A percentile compares a stretch with the other conserved stretches of the same genome.
These are phyloP conservation scores for Riparia riparia DNA, from an alignment of 2,113 vertebrate species.

Conservation along the genomic window DNA sequence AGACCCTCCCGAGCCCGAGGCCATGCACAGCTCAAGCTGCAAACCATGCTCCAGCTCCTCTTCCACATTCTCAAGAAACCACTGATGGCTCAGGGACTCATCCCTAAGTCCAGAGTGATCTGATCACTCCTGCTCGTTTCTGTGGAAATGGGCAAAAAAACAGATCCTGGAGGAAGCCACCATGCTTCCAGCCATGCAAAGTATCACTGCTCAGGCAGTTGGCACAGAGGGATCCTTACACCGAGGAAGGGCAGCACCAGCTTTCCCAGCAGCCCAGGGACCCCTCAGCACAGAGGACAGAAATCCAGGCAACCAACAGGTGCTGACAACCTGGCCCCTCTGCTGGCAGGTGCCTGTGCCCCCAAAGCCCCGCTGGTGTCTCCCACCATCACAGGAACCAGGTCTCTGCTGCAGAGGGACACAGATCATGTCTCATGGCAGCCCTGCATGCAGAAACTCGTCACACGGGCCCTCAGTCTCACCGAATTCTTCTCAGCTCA, in stretches of 20 bases:
- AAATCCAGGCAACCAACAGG: neutral
- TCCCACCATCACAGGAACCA: neutral
- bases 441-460: neutral
- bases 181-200: fast-evolving
- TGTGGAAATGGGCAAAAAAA: neutral
- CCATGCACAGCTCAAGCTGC: neutral
- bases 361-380: neutral
- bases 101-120: neutral
- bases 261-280: neutral
- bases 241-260: neutral
- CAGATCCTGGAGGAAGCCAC: neutral
- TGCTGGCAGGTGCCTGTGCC: neutral
- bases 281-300: neutral
- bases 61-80: neutral
- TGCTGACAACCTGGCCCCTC: neutral
- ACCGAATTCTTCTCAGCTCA: neutral
- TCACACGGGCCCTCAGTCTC: neutral
- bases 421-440: neutral
- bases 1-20: neutral
- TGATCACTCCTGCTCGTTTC: neutral
- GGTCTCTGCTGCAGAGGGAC: neutral
- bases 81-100: neutral
- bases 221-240: neutral
- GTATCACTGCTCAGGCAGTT: neutral
- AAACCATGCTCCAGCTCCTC: neutral